These are phyloP conservation scores for Lophius americanus DNA, from an alignment of 2,797 vertebrate genomes.

Conservation along the genomic window DNA sequence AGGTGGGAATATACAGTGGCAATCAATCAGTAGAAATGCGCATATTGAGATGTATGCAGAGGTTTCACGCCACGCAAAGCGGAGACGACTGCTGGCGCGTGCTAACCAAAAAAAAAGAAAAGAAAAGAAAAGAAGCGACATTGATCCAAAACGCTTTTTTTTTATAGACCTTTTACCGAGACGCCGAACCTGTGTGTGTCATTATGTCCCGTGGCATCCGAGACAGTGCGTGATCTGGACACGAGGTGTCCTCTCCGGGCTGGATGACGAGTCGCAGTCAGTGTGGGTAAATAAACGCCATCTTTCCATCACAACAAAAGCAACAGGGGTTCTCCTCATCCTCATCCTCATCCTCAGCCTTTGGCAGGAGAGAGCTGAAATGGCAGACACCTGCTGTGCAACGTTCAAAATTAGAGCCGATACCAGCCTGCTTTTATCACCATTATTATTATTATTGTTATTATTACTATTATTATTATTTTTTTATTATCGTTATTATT, in stretches of 20 bases:
- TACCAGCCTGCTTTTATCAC: slow-evolving; percentile 48
- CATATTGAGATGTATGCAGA: slow-evolving; percentile 52
- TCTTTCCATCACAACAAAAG: slow-evolving; percentile 83
- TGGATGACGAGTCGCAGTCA: slow-evolving; percentile 62
- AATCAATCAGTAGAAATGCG: slow-evolving; percentile 58
- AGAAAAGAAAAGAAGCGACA: slow-evolving; percentile 27
- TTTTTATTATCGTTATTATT: slow-evolving; percentile 27
- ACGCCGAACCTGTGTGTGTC: slow-evolving; percentile 40
- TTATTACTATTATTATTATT: slow-evolving; percentile 60
- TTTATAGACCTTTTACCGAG: slow-evolving; percentile 28
- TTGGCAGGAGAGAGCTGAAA: slow-evolving; percentile 47
- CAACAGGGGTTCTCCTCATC: slow-evolving; percentile 70
- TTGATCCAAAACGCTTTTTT: slow-evolving; percentile 52
- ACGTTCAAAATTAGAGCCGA: slow-evolving; percentile 42
- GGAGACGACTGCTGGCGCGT: slow-evolving; percentile 41
- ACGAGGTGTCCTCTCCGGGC: slow-evolving; percentile 50
- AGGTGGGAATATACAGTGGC: slow-evolving; percentile 79
- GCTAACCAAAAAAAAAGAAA: slow-evolving; percentile 51
- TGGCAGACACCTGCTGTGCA: slow-evolving; percentile 62
- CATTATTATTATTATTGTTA: slow-evolving; percentile 57
- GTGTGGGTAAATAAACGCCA: slow-evolving; percentile 82
- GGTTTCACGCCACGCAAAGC: slow-evolving; percentile 44
- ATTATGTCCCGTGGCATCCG: slow-evolving; percentile 54
- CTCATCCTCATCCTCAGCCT: too few relatives aligned
- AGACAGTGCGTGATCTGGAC: slow-evolving; percentile 41